Base-by-base conservation (phyloP, 1,140 invertebrate species). In the Aphelinus certus region DNA sequence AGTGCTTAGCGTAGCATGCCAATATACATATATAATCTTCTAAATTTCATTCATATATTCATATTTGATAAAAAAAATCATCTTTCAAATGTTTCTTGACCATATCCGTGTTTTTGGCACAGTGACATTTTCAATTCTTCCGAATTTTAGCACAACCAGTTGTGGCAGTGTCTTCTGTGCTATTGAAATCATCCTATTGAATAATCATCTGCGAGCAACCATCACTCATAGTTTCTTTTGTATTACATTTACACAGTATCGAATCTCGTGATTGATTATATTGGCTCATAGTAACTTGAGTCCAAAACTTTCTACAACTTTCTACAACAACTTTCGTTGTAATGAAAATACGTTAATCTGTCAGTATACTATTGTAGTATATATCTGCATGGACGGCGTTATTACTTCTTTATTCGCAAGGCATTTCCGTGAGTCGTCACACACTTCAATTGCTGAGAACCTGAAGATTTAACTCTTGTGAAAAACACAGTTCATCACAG, bases 401-500 rank as follows among this genome's bases (percentile, higher is more conserved):
- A 73, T 77, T 71, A 72, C 67, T 77, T 80, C 47, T 79, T 76
- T 48, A 58, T 58, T 60, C 67, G 62, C 66, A 71, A 58, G 61
- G 51, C 61, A 62, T 66, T 65, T 61, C 57, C 72, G 68, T 64
- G 68, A 46, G 71, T 61, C 53, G 48, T 60, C 56, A 51, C n/a
- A 75, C 9, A 45, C 58, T 63, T 69, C 53, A 69, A 63, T 76
- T 73, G 57, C 62, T 65, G 7, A 42, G 64, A 68, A 69, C 69
- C 53, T 69, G 65, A 73, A 56, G 45, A 76, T 70, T 73, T 74
- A n/a, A 72, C 56, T 76, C 71, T 71, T 63, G n/a, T 73, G 64
- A 78, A 79, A 72, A 78, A 79, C 79, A 79, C 79, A 80, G 81
- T 82, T 81, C 82, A 86, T 87, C 86, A 87, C 85, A 88, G 85